phyloP scores from a whole-genome alignment of 2,797 vertebrate genomes.

The Tadarida brasiliensis region DNA sequence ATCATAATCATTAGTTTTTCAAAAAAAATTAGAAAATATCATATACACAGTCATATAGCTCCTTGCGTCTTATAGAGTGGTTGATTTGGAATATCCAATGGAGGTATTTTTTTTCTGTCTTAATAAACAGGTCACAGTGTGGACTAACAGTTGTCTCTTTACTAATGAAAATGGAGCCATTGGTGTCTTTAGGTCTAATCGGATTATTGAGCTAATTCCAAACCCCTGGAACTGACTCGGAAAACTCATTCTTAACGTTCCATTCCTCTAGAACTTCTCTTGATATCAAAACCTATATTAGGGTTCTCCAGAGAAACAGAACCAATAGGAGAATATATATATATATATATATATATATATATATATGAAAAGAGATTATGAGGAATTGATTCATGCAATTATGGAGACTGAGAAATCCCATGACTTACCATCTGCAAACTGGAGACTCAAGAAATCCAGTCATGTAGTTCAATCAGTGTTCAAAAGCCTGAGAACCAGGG shows the following conservation, averaged over 20 bases:
- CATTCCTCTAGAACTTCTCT: not conserved
- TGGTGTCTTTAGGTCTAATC: not conserved
- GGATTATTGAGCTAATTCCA: not conserved
- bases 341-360: no score
- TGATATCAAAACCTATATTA: not conserved
- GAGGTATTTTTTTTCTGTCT: not conserved
- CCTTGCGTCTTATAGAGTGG: not conserved
- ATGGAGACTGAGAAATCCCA: not conserved
- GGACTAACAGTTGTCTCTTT: not conserved
- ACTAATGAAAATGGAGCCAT: not conserved
- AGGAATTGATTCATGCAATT: not conserved
- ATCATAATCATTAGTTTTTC: not conserved
- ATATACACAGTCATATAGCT: not conserved
- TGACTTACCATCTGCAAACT: not conserved
- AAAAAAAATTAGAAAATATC: not conserved
- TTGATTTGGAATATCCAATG: not conserved
- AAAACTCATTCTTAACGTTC: not conserved
- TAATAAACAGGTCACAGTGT: not conserved
- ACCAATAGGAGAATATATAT: not conserved
- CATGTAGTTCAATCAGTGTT: not conserved
- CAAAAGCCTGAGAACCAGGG: not conserved
- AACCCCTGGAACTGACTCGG: not conserved
- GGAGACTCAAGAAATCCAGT: not conserved
- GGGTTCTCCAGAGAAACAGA: not conserved
- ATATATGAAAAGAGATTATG: not conserved